Percentiles rank a stretch among this genome's conserved stretches.
phyloP scores from a whole-genome alignment of 2,797 vertebrate genomes.

The Smutsia gigantea region DNA sequence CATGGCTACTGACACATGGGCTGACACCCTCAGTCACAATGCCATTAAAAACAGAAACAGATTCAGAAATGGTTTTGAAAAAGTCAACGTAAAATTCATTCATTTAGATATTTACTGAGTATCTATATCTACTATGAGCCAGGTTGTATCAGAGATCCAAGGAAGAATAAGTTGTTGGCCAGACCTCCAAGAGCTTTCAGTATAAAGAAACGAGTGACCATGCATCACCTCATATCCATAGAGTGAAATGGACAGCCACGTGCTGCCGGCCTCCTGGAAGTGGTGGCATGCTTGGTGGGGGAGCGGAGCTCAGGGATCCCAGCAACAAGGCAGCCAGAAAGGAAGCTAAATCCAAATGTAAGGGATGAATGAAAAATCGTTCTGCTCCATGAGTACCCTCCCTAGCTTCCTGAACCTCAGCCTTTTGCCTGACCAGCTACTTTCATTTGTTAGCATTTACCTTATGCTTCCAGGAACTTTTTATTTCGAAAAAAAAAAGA shows the following conservation, averaged over 20 bases:
- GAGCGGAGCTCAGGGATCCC: not conserved
- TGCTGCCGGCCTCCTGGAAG: not conserved
- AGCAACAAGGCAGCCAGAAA: not conserved
- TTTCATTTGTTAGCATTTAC: not conserved
- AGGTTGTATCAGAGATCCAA: not conserved
- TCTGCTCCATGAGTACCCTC: not conserved
- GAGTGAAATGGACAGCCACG: not conserved
- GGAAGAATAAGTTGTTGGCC: not conserved
- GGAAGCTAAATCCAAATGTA: not conserved
- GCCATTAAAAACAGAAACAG: not conserved
- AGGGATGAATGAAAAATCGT: not conserved
- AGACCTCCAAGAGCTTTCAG: not conserved
- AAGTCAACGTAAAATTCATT: not conserved
- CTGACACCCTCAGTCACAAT: not conserved
- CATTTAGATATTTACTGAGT: not conserved
- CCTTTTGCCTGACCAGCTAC: not conserved
- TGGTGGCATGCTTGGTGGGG: not conserved
- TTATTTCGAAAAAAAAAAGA: not conserved
- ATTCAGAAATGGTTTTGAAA: not conserved
- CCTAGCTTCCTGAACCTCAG: not conserved
- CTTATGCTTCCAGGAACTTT: not conserved
- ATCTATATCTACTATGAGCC: not conserved
- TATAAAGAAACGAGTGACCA: not conserved
- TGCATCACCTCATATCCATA: not conserved
- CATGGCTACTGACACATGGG: accelerated